Percentiles rank a stretch among this genome's conserved stretches.
Evolutionary conservation across 1,140 invertebrate genomes (phyloP).

Genomic region (Ganaspis sp.): DNA sequence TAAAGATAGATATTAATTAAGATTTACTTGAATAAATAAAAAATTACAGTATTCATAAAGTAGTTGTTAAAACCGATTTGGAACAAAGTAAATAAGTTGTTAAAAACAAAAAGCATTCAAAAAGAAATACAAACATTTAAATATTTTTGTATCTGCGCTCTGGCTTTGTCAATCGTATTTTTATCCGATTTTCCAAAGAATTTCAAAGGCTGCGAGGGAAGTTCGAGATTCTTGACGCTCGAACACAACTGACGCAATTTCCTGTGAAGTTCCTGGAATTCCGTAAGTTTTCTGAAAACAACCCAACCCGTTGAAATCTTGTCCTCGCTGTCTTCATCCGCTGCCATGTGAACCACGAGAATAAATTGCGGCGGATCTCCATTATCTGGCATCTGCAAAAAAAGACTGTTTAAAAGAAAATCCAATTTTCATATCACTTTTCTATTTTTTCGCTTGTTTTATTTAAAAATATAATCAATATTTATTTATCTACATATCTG

Average conservation of each 20-base stretch:
- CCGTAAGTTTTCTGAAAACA: conserved; percentile 86
- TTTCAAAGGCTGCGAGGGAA: conserved; percentile 87
- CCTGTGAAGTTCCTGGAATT: conserved; percentile 90
- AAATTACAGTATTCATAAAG: too few species aligned
- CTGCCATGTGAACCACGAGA: conserved; percentile 86
- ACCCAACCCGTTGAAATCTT: conserved; percentile 88
- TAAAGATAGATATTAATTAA: too few species aligned
- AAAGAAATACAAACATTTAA: conserved; percentile 81
- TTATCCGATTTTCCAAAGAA: conserved; percentile 88
- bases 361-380: conserved; percentile 89
- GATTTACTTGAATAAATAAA: too few species aligned
- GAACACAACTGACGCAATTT: conserved; percentile 89
- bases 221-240: conserved; percentile 86
- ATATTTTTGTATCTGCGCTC: conserved; percentile 89
- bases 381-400: conserved; percentile 82
- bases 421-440: too few species aligned
- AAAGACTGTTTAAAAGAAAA: too few species aligned
- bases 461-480: too few species aligned
- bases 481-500: too few species aligned
- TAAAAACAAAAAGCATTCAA: not conserved
- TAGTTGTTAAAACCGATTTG: too few species aligned
- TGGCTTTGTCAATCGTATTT: conserved; percentile 87
- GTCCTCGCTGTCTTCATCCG: conserved; percentile 79
- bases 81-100: too few species aligned
- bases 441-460: too few species aligned